Evolutionary conservation across 1,140 invertebrate genomes (phyloP), one percentile per base, ranked within the genome.

Genomic region (Anastatus disparis): DNA sequence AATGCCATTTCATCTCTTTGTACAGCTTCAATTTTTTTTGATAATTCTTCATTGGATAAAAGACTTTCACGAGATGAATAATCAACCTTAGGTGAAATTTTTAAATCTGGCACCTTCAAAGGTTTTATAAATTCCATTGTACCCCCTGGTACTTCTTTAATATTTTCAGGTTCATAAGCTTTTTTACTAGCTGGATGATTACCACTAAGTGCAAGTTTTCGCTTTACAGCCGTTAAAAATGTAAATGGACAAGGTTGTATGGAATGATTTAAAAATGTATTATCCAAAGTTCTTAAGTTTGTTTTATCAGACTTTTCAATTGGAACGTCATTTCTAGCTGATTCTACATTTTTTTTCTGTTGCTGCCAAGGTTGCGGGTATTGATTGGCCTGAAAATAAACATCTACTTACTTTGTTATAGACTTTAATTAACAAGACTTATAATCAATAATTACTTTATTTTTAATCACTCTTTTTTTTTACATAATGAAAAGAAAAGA

Each of bases 81-180:
- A 74, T 86, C 85, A 63, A 77, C 80, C 72, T 86, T 86, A 56
- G 84, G 77, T 64, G 81, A 83, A 66, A 85, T 84, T 78, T 86
- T 86, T 15, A 83, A 71, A 73, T 86, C 83, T 58, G 83, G 82
- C 44, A 83, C 79, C 76, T 83, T 85, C 20, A 84, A 65, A 26
- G 85, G 79, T 68, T 82, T 82, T 69, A 84, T 78, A 42, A 82
- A 82, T 67, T 83, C 81, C 84, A 86, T 85, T 59, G 78, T 81
- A 61, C 72, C 53, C 62, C 70, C 52, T 24, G 65, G 6, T 70
- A 24, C 27, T 74, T 68, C 68, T 71, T 70, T 58, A 61, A 70
- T 71, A 59, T 75, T 58, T 42, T 74, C 72, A 52, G 74, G 50
- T 59, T 81, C 74, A 38, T 77, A 77, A 10, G 42, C 31, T 70